Evolutionary conservation across 2,888 invertebrate genomes (phyloP).

Genomic region (Drosophila colorata): DNA sequence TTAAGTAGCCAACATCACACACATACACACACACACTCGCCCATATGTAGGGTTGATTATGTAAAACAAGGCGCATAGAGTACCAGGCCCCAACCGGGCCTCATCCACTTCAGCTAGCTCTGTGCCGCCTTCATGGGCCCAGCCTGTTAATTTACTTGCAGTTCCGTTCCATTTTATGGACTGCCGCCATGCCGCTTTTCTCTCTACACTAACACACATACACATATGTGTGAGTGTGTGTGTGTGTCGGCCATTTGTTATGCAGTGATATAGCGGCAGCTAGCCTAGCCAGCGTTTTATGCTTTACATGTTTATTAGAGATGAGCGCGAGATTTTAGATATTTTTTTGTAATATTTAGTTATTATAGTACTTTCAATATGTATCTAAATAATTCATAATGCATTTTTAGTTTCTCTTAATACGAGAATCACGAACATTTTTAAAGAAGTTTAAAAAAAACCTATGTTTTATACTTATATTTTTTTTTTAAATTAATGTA

Average conservation of each 20-base stretch:
- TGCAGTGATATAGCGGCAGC: slow-evolving; percentile 65
- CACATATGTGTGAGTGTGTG: slow-evolving; percentile 31
- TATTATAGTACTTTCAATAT: too few relatives aligned
- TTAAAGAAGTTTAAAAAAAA: too few relatives aligned
- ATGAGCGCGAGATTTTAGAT: slow-evolving; percentile 50
- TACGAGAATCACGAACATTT: too few relatives aligned
- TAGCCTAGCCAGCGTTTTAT: slow-evolving; percentile 57
- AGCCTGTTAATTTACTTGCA: slow-evolving; percentile 82
- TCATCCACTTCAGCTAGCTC: slow-evolving; percentile 28
- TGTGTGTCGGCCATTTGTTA: slow-evolving; percentile 68
- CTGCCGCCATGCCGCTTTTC: slow-evolving; percentile 66
- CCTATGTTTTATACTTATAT: too few relatives aligned
- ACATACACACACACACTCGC: slow-evolving; percentile 12
- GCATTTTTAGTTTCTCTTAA: too few relatives aligned
- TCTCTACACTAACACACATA: slow-evolving; percentile 21
- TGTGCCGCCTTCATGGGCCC: slow-evolving; percentile 58
- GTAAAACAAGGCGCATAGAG: slow-evolving; percentile 62
- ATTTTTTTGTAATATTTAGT: too few relatives aligned
- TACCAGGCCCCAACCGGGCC: slow-evolving; percentile 18
- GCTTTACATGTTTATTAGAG: slow-evolving; percentile 57
- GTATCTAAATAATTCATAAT: too few relatives aligned
- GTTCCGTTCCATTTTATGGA: slow-evolving; percentile 82
- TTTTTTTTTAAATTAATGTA: too few relatives aligned
- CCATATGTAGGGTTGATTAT: slow-evolving; percentile 63
- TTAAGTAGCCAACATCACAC: slow-evolving; percentile 77